These are phyloP conservation scores for Antheraea mylitta DNA, from an alignment of 1,140 invertebrate species.

Conservation along the genomic window DNA sequence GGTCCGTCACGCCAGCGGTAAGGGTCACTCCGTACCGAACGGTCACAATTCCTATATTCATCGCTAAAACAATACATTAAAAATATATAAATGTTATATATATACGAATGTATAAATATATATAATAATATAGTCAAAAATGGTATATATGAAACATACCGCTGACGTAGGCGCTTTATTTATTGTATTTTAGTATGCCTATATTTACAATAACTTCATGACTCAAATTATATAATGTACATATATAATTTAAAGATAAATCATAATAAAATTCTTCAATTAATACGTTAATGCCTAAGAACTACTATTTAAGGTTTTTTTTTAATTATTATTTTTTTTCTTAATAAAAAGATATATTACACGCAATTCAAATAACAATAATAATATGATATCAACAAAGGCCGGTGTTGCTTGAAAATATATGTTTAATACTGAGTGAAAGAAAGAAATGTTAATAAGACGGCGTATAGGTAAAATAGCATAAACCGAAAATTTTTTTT, in stretches of 20 bases:
- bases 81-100: constrained; percentile 7
- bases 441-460: constrained; percentile 6
- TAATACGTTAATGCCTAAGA: constrained; percentile 74
- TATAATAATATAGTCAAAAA: constrained; percentile 60
- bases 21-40: background rate
- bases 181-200: constrained; percentile 50
- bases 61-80: background rate
- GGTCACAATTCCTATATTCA: background rate
- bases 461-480: background rate
- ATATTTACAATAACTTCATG: constrained; percentile 71
- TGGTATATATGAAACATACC: constrained; percentile 21
- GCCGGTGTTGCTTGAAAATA: constrained; percentile 38
- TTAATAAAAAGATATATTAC: constrained; percentile 76
- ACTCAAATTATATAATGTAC: constrained; percentile 73
- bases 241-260: constrained; percentile 74
- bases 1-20: constrained; percentile 53
- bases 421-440: constrained; percentile 56
- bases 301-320: constrained; percentile 70
- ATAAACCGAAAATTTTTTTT: background rate
- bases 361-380: constrained; percentile 68
- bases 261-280: constrained; percentile 74
- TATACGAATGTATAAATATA: background rate
- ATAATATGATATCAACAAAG: constrained; percentile 58
- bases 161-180: constrained; percentile 47
- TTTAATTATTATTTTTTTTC: constrained; percentile 35